Conservation (phyloP, 2,797 vertebrate species). For the Fringilla coelebs region DNA sequence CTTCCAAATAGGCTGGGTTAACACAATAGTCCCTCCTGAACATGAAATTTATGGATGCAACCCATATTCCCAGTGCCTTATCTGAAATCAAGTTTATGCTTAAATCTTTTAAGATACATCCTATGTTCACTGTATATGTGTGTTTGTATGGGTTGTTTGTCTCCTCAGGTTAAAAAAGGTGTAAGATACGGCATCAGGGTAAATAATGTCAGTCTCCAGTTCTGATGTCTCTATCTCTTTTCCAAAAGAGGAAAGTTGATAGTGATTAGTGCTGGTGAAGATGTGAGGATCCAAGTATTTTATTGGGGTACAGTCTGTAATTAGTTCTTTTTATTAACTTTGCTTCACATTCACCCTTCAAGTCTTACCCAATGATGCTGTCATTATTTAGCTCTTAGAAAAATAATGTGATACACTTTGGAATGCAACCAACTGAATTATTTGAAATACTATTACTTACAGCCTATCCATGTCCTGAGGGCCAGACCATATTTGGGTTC, state of each 20-base stretch:
- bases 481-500: not conserved
- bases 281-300: not conserved
- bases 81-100: not conserved
- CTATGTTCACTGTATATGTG: not conserved
- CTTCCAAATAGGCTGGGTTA: not conserved
- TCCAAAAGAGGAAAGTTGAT: not conserved
- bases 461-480: not conserved
- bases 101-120: not conserved
- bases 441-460: not conserved
- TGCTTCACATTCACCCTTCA: not conserved
- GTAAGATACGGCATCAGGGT: not conserved
- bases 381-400: not conserved
- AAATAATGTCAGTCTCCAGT: not conserved
- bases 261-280: not conserved
- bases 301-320: not conserved
- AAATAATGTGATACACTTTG: not conserved
- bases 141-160: not conserved
- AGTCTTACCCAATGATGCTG: accelerated
- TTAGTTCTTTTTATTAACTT: not conserved
- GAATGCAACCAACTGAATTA: not conserved
- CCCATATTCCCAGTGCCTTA: not conserved
- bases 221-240: not conserved
- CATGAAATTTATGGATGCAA: not conserved
- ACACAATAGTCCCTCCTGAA: not conserved
- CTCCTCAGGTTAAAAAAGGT: not conserved